These are phyloP conservation scores for Mythimna vitellina DNA, from an alignment of 2,888 invertebrate genomes.

Conservation along the genomic window DNA sequence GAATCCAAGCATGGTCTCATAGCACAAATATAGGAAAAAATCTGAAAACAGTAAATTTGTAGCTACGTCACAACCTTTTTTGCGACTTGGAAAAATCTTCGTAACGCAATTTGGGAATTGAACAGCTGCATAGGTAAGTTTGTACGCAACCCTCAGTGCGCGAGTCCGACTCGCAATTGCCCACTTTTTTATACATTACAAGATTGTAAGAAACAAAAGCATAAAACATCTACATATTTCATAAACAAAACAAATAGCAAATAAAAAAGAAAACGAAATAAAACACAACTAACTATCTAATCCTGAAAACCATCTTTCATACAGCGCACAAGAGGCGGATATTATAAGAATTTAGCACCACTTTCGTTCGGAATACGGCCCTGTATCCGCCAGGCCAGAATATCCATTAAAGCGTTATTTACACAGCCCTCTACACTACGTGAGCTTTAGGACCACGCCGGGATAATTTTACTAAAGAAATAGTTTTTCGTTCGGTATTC, in stretches of 20 bases:
- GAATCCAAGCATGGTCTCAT: too few relatives aligned
- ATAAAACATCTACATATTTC: background rate
- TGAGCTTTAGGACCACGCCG: conserved; percentile 74
- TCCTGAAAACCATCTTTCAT: conserved; percentile 45
- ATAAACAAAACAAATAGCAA: conserved; percentile 17
- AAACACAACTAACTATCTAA: conserved; percentile 42
- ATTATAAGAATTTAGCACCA: conserved; percentile 57
- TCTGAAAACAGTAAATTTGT: too few relatives aligned
- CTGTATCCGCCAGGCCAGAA: conserved; percentile 77
- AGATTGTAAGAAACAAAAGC: background rate
- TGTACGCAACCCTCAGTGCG: too few relatives aligned
- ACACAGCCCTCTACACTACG: conserved; percentile 79
- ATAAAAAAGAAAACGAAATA: conserved; percentile 35
- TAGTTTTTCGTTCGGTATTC: conserved; percentile 76
- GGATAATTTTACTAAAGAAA: conserved; percentile 79
- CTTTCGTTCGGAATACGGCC: conserved; percentile 51
- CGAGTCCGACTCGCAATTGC: too few relatives aligned
- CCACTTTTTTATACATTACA: too few relatives aligned
- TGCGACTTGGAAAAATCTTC: too few relatives aligned
- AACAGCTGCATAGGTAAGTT: too few relatives aligned
- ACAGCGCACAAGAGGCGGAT: conserved; percentile 46
- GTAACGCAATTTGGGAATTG: too few relatives aligned
- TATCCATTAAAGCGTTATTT: conserved; percentile 87
- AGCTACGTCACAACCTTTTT: too few relatives aligned
- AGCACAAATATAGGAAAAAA: too few relatives aligned